phyloP scores from a whole-genome alignment of 2,113 vertebrate genomes.

The Oreocharis arfaki region DNA sequence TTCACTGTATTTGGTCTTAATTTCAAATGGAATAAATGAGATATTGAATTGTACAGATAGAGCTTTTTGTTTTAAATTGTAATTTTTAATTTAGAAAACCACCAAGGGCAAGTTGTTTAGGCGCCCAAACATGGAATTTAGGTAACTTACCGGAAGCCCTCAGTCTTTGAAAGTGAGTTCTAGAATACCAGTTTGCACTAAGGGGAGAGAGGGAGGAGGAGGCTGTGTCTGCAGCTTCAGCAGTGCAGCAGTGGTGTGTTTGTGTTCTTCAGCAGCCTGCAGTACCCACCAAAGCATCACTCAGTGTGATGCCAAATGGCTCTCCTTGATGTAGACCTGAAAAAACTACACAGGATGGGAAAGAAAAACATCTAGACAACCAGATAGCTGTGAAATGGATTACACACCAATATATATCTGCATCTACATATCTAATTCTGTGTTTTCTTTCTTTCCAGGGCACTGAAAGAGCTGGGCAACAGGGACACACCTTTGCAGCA shows the following conservation, averaged over 20 bases:
- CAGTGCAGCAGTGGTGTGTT: not conserved
- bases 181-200: not conserved
- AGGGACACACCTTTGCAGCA: not conserved
- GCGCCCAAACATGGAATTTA: not conserved
- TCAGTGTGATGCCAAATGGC: not conserved
- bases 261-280: not conserved
- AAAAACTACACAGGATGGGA: not conserved
- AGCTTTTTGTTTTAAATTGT: not conserved
- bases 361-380: not conserved
- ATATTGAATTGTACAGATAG: not conserved
- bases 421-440: not conserved
- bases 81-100: not conserved
- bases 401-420: not conserved
- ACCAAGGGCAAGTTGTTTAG: not conserved
- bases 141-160: not conserved
- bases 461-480: not conserved
- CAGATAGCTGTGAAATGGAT: not conserved
- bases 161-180: not conserved
- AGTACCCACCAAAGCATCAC: not conserved
- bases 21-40: not conserved
- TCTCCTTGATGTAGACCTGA: not conserved
- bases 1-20: not conserved
- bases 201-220: not conserved
- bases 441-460: not conserved
- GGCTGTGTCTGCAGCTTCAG: not conserved